A percentile compares a stretch with the other conserved stretches of the same genome.
phyloP scores from a whole-genome alignment of 2,797 vertebrate genomes.

The Pangasius larnaudii region DNA sequence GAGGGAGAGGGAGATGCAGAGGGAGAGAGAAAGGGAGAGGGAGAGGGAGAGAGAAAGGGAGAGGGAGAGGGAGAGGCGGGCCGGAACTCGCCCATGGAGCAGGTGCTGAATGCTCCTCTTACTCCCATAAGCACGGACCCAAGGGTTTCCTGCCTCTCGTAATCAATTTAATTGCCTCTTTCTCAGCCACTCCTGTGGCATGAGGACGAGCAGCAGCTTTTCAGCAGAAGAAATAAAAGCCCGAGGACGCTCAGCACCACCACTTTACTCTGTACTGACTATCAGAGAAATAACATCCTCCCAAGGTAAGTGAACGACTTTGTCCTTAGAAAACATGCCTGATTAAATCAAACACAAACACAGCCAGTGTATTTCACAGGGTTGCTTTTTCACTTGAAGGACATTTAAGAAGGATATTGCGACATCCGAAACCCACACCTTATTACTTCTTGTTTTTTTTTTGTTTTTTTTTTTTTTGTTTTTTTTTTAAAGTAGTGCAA shows the following conservation, averaged over 20 bases:
- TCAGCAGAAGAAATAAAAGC: conserved; percentile 59
- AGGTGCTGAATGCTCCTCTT: conserved; percentile 43
- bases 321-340: neutral
- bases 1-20: neutral
- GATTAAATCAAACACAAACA: neutral
- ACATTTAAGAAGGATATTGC: neutral
- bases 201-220: conserved; percentile 68
- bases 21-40: neutral
- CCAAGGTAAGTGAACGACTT: conserved; percentile 33
- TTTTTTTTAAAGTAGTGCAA: neutral
- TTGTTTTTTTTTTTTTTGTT: neutral
- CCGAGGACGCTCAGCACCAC: conserved; percentile 34
- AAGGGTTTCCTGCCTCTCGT: conserved; percentile 70
- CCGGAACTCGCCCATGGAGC: conserved; percentile 43
- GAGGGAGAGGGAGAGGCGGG: conserved; percentile 8
- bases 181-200: conserved; percentile 86
- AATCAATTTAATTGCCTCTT: conserved; percentile 70
- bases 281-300: neutral
- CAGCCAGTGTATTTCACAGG: neutral
- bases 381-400: neutral
- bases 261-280: conserved; percentile 61
- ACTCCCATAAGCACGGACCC: conserved; percentile 67
- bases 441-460: neutral
- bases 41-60: neutral
- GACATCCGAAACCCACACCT: neutral